Conservation (phyloP, 2,113 vertebrate species). For the Saimiri boliviensis region DNA sequence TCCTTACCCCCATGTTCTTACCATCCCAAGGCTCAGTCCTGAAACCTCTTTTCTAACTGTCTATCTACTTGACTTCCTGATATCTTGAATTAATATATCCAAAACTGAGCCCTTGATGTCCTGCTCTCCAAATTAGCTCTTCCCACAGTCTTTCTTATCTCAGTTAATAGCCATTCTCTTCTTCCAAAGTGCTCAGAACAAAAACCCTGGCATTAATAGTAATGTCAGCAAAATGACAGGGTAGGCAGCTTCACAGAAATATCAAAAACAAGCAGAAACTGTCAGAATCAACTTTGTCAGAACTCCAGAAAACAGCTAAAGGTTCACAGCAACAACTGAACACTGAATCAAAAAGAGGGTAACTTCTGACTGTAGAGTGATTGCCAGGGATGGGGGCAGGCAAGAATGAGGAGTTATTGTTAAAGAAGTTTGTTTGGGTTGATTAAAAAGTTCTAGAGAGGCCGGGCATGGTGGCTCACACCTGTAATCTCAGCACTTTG, state of each 20-base stretch:
- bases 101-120: neutral
- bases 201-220: conserved; percentile 8
- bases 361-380: neutral
- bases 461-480: no score
- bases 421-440: neutral
- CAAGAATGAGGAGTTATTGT: neutral
- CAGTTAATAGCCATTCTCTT: neutral
- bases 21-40: neutral
- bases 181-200: neutral
- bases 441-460: neutral
- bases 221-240: neutral
- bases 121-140: neutral
- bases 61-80: neutral
- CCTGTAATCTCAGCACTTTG: no score
- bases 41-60: neutral
- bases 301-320: conserved; percentile 16
- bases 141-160: neutral
- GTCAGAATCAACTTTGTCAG: conserved; percentile 21
- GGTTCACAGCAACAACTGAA: conserved; percentile 18
- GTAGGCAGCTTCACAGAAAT: neutral
- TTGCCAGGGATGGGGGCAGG: neutral
- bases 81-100: neutral
- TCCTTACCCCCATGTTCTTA: neutral
- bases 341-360: conserved; percentile 14
- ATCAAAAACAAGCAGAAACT: neutral